A percentile compares a stretch with the other conserved stretches of the same genome.
These are phyloP conservation scores for Tenthredo distinguenda DNA, from an alignment of 2,888 invertebrate genomes.

Conservation along the genomic window DNA sequence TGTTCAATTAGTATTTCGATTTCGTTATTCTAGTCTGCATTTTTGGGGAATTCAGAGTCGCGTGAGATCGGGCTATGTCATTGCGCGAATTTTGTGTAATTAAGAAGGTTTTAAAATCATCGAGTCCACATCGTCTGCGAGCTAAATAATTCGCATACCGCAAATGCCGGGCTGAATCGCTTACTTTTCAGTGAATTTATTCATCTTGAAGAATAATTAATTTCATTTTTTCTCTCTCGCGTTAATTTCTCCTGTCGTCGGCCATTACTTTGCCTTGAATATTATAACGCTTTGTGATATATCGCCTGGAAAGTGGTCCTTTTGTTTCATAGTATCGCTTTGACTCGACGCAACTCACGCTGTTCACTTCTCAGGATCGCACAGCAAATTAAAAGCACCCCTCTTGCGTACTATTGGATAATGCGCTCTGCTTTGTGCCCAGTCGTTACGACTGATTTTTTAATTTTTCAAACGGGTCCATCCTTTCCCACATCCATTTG, in stretches of 20 bases:
- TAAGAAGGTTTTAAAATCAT: background rate
- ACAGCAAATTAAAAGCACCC: background rate
- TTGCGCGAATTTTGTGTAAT: background rate
- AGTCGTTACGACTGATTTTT: background rate
- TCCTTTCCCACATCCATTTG: background rate
- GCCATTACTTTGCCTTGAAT: background rate
- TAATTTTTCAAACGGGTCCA: background rate
- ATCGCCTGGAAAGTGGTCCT: background rate
- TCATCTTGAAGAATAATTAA: constrained; percentile 2
- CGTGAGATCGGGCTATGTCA: background rate
- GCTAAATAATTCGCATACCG: background rate
- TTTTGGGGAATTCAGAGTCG: background rate
- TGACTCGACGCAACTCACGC: background rate
- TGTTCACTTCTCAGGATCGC: too few species aligned
- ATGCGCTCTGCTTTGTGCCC: background rate
- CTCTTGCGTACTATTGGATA: background rate
- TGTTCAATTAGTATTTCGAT: background rate
- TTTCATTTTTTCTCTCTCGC: background rate
- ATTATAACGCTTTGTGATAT: constrained; percentile 2
- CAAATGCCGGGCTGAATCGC: background rate
- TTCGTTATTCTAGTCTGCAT: background rate
- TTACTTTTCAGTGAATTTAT: background rate
- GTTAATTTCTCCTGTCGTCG: background rate
- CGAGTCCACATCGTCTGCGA: background rate
- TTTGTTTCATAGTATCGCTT: background rate